Percentiles rank a stretch among this genome's conserved stretches.
These are phyloP conservation scores for Apeltes quadracus DNA, from an alignment of 2,113 vertebrate species.

Conservation along the genomic window DNA sequence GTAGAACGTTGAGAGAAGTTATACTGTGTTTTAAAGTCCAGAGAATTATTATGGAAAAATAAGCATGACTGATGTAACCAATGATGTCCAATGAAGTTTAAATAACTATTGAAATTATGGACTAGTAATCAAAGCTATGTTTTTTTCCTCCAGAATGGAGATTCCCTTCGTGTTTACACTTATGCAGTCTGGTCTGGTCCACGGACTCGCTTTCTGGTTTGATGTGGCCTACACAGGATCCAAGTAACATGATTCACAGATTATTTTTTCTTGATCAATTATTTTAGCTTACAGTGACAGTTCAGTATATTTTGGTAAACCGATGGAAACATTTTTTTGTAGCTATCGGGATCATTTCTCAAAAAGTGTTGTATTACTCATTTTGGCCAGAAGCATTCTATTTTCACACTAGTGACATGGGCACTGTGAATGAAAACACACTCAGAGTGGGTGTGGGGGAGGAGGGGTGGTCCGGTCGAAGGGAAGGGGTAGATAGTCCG, in stretches of 20 bases:
- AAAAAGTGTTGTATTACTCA: too few species aligned
- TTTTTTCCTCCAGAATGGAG: constrained; percentile 78
- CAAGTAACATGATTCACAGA: constrained; percentile 51
- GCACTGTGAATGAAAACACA: too few species aligned
- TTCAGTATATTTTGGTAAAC: too few species aligned
- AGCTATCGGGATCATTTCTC: too few species aligned
- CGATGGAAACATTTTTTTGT: too few species aligned
- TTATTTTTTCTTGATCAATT: not conserved
- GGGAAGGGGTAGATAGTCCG: too few species aligned
- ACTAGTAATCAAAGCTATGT: not conserved
- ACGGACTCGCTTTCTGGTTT: constrained; percentile 86
- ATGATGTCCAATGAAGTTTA: not conserved
- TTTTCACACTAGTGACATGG: not conserved
- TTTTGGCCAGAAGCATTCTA: too few species aligned
- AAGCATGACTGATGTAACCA: not conserved
- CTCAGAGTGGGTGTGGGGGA: too few species aligned
- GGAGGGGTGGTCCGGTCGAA: too few species aligned
- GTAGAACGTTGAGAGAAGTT: not conserved
- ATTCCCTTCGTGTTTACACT: constrained; percentile 85
- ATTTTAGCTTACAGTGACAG: too few species aligned
- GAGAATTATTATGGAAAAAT: not conserved
- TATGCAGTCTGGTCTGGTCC: constrained; percentile 82
- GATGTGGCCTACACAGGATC: constrained; percentile 86
- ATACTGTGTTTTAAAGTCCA: not conserved
- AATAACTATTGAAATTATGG: not conserved